Conservation (phyloP, 2,888 invertebrate species). For the Epicampocera succincta region DNA sequence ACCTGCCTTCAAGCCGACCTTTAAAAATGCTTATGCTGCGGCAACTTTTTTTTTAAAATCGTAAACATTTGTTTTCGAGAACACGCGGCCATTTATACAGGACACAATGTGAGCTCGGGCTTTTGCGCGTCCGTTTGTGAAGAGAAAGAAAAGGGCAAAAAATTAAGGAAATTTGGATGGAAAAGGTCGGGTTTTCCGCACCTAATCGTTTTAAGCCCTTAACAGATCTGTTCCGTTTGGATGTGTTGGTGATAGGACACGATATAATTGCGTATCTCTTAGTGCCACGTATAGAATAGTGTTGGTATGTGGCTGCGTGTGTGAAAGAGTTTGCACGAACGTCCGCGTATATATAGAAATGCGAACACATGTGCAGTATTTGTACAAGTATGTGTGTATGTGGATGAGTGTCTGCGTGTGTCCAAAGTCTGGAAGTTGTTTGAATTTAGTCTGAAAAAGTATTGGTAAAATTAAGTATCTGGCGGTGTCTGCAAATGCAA, state of each 20-base stretch:
- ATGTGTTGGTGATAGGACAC: constrained; percentile 22
- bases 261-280: constrained; percentile 53
- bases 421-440: constrained; percentile 60
- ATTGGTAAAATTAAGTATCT: constrained; percentile 48
- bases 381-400: no score
- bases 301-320: background rate
- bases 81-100: no score
- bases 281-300: background rate
- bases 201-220: constrained; percentile 16
- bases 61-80: no score
- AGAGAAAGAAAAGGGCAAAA: no score
- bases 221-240: background rate
- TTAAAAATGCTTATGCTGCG: no score
- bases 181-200: background rate
- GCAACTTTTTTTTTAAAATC: no score
- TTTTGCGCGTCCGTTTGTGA: no score
- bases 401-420: background rate
- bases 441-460: constrained; percentile 52
- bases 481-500: constrained; percentile 26
- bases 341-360: background rate
- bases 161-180: no score
- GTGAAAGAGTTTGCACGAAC: no score
- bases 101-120: no score
- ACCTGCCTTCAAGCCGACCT: no score
- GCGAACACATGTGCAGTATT: no score